A percentile compares a stretch with the other conserved stretches of the same genome.
Evolutionary conservation across 2,797 vertebrate genomes (phyloP).

Genomic region (Neomorphus geoffroyi): DNA sequence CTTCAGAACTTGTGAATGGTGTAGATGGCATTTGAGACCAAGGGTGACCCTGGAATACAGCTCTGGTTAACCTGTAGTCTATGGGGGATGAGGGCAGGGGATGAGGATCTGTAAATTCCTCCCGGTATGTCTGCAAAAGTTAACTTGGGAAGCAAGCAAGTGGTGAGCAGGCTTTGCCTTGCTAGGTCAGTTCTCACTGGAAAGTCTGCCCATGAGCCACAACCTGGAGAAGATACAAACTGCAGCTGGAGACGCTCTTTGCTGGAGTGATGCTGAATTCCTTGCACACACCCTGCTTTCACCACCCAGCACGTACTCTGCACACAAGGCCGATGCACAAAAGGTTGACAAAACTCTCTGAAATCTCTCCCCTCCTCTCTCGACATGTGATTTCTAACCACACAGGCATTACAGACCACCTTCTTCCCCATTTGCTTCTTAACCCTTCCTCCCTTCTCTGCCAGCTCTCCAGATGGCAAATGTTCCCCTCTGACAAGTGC

Average conservation of each 20-base stretch:
- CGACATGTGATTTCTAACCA: fast-evolving
- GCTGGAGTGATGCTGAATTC: background rate
- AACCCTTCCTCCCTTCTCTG: background rate
- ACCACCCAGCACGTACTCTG: fast-evolving
- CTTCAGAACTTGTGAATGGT: background rate
- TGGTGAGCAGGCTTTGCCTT: background rate
- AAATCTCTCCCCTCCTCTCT: background rate
- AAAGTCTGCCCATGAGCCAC: background rate
- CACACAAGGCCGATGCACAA: fast-evolving
- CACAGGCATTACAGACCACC: background rate
- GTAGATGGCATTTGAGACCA: background rate
- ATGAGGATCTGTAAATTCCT: background rate
- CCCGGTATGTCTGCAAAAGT: background rate
- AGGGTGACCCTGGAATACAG: background rate
- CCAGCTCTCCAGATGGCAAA: background rate
- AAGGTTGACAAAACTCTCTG: background rate
- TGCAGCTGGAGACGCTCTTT: background rate
- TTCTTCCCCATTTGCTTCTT: background rate
- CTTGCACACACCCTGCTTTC: fast-evolving
- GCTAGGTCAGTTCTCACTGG: fast-evolving
- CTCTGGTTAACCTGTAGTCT: background rate
- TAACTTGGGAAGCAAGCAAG: background rate
- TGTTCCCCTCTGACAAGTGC: background rate
- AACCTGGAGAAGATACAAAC: background rate
- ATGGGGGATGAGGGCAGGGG: too few species aligned